Evolutionary conservation across 2,797 vertebrate genomes (phyloP).

Genomic region (Coregonus sp.): DNA sequence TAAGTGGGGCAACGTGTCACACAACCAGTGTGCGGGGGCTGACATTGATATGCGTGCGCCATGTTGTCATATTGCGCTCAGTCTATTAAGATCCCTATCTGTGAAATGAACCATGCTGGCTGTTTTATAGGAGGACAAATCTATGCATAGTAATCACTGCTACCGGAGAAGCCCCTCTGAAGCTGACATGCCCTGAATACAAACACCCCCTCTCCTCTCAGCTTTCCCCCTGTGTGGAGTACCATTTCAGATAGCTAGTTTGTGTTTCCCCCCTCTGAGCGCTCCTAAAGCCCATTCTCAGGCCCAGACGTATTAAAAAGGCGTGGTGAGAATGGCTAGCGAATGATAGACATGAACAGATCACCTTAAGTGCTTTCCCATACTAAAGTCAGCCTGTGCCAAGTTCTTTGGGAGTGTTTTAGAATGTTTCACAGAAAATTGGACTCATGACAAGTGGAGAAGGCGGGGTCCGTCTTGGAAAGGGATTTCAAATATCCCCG

Average conservation of each 20-base stretch:
- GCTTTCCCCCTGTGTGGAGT: conserved; percentile 22
- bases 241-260: conserved; percentile 49
- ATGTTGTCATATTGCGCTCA: conserved; percentile 21
- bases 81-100: conserved; percentile 44
- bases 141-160: conserved; percentile 24
- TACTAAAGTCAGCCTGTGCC: conserved; percentile 33
- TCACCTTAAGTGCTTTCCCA: conserved; percentile 54
- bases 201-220: neutral
- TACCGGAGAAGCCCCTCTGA: conserved; percentile 46
- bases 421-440: conserved; percentile 19
- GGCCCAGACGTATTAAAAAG: conserved; percentile 24
- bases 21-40: neutral
- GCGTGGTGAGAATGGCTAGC: conserved; percentile 22
- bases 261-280: conserved; percentile 4
- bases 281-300: conserved; percentile 14
- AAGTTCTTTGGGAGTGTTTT: conserved; percentile 38
- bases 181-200: conserved; percentile 16
- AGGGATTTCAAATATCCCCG: conserved; percentile 72
- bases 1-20: conserved; percentile 7
- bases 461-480: conserved; percentile 39
- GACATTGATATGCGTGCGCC: neutral
- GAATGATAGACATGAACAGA: conserved; percentile 25
- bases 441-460: conserved; percentile 28
- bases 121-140: conserved; percentile 18
- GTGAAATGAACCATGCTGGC: conserved; percentile 35